Conservation (phyloP, 2,797 vertebrate genomes). For the Poliocrania exsul region DNA sequence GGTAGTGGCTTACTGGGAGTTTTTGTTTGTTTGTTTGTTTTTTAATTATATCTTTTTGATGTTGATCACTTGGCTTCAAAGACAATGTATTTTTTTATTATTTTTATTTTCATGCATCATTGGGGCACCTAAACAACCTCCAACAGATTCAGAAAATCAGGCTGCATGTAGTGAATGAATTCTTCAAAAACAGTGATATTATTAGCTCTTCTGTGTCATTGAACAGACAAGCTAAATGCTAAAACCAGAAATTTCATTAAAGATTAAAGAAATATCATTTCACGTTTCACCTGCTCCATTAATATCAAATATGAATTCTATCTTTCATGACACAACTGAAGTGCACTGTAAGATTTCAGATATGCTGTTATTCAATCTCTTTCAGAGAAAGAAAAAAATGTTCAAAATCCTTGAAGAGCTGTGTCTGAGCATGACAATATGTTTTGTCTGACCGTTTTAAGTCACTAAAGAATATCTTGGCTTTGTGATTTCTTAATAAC, state of each 20-base stretch:
- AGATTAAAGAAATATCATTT: constrained; percentile 75
- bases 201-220: constrained; percentile 66
- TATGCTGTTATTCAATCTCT: constrained; percentile 22
- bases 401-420: constrained; percentile 31
- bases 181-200: constrained; percentile 51
- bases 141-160: constrained; percentile 53
- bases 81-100: background rate
- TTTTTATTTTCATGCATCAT: constrained; percentile 31
- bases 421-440: background rate
- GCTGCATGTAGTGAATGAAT: constrained; percentile 30
- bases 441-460: constrained; percentile 33
- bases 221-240: constrained; percentile 61
- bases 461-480: constrained; percentile 10
- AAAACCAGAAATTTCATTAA: constrained; percentile 70
- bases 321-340: constrained; percentile 44
- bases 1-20: background rate
- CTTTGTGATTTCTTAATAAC: constrained; percentile 9
- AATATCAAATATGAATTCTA: constrained; percentile 66
- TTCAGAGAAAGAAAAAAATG: background rate
- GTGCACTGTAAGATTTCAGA: constrained; percentile 47
- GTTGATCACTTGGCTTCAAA: constrained; percentile 24
- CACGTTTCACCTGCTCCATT: constrained; percentile 68
- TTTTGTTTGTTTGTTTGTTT: background rate
- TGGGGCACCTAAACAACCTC: constrained; percentile 38
- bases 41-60: constrained; percentile 44